Conservation (phyloP, 2,113 vertebrate species). For the Pseudopodoces humilis region DNA sequence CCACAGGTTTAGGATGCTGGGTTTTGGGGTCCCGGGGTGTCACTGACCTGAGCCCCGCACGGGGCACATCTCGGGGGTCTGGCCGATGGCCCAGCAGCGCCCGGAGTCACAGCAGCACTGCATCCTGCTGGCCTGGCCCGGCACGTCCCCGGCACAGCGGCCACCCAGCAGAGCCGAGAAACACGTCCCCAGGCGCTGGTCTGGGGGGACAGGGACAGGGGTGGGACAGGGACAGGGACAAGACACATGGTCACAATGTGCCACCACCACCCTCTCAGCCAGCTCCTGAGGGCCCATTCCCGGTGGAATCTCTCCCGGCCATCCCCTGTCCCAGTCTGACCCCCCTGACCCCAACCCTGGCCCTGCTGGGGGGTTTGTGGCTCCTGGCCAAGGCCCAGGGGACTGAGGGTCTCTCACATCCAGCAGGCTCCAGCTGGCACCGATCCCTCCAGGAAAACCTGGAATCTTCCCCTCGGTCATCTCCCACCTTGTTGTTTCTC, state of each 20-base stretch:
- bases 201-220: conserved; percentile 60
- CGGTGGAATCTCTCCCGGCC: rapidly evolving
- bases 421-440: background rate
- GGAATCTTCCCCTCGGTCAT: background rate
- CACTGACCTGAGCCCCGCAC: conserved; percentile 88
- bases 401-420: background rate
- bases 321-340: background rate
- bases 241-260: rapidly evolving
- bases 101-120: conserved; percentile 96
- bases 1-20: rapidly evolving
- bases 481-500: background rate
- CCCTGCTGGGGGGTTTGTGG: background rate
- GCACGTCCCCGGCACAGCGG: conserved; percentile 88
- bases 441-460: background rate
- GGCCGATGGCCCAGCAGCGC: conserved; percentile 90
- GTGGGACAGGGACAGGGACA: rapidly evolving
- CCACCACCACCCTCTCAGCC: rapidly evolving
- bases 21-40: rapidly evolving
- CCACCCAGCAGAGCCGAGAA: conserved; percentile 90
- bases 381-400: background rate
- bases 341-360: background rate
- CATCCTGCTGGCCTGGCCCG: conserved; percentile 88
- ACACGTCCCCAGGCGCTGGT: conserved; percentile 90
- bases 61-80: conserved; percentile 93
- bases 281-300: background rate